phyloP scores from a whole-genome alignment of 2,888 invertebrate genomes.

The Campoplex nolae region DNA sequence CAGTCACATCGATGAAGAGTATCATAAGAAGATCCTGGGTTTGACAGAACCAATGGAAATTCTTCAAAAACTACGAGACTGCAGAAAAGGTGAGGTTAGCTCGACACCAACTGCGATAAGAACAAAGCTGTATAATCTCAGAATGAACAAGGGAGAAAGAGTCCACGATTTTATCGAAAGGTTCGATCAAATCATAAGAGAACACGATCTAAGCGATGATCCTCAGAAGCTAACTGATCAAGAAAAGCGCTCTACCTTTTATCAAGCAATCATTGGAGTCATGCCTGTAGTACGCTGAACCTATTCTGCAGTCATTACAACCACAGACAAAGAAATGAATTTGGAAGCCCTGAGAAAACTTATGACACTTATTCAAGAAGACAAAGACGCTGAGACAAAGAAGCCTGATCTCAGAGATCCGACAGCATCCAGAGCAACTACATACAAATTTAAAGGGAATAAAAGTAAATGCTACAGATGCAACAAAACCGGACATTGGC shows the following conservation, averaged over 20 bases:
- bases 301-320: conserved; percentile 24
- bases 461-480: conserved; percentile 62
- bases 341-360: conserved; percentile 53
- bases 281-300: conserved; percentile 43
- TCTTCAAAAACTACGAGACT: conserved; percentile 50
- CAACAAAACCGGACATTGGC: conserved; percentile 53
- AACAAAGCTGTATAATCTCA: conserved; percentile 49
- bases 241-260: conserved; percentile 60
- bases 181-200: conserved; percentile 65
- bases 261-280: conserved; percentile 65
- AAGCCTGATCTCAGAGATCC: conserved; percentile 42
- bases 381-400: conserved; percentile 56
- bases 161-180: conserved; percentile 61
- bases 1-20: conserved; percentile 64
- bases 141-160: conserved; percentile 52
- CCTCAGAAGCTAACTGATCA: conserved; percentile 49
- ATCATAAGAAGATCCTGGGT: conserved; percentile 65
- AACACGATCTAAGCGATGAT: conserved; percentile 54
- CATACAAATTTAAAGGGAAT: conserved; percentile 17
- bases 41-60: conserved; percentile 64
- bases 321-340: conserved; percentile 56
- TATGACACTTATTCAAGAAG: conserved; percentile 47
- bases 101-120: conserved; percentile 65
- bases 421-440: conserved; percentile 46
- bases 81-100: conserved; percentile 60